phyloP scores from a whole-genome alignment of 2,113 vertebrate species.

The Urocitellus parryii region DNA sequence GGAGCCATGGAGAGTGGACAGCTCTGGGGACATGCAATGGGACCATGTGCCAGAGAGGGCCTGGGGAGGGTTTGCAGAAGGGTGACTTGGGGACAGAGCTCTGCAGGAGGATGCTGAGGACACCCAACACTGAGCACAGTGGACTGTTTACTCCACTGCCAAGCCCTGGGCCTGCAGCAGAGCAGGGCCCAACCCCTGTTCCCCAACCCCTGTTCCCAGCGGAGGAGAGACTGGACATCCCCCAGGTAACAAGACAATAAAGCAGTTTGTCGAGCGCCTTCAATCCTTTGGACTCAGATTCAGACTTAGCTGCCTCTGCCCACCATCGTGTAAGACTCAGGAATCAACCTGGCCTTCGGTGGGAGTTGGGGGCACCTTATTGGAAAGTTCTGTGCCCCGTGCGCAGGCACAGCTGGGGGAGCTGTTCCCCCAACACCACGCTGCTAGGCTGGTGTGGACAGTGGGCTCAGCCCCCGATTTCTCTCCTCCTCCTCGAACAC shows the following conservation, averaged over 20 bases:
- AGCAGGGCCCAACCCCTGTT: not conserved
- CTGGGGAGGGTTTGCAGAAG: not conserved
- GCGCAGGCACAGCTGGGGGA: not conserved
- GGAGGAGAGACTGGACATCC: not conserved
- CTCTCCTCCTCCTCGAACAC: not conserved
- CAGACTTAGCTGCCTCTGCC: not conserved
- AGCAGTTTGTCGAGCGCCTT: not conserved
- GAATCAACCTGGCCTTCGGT: not conserved
- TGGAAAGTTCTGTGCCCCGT: not conserved
- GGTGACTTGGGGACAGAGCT: not conserved
- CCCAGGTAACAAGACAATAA: not conserved
- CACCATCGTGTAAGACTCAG: rapidly evolving
- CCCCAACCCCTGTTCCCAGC: not conserved
- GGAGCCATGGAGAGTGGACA: not conserved
- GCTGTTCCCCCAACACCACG: not conserved
- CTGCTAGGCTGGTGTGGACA: not conserved
- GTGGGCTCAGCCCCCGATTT: not conserved
- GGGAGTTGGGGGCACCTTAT: rapidly evolving
- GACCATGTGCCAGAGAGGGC: no score
- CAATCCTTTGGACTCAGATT: not conserved
- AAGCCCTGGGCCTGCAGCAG: not conserved
- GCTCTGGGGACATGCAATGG: not conserved
- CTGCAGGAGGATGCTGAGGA: rapidly evolving
- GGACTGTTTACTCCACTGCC: not conserved
- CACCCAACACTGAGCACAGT: not conserved